phyloP scores from a whole-genome alignment of 37 sponge, comb jelly and placozoan species.

The Tethya wilhelma region DNA sequence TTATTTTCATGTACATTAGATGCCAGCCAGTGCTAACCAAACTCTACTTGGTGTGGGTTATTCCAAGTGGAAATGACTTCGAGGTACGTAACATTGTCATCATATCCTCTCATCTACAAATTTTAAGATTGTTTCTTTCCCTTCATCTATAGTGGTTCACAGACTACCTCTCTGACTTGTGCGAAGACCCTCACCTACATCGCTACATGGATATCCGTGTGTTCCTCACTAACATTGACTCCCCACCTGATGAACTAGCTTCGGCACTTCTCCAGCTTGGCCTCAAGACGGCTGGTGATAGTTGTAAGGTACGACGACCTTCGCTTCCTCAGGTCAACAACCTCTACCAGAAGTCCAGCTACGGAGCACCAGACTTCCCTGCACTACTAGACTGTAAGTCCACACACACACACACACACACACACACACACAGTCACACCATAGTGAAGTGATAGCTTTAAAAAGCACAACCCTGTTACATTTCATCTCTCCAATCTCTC shows the following conservation, averaged over 20 bases:
- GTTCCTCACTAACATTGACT: constrained; percentile 63
- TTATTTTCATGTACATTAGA: no score
- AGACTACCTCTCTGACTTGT: constrained; percentile 57
- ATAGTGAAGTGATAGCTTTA: not conserved
- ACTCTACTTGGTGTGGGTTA: constrained; percentile 67
- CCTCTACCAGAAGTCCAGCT: constrained; percentile 46
- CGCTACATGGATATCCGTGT: constrained; percentile 63
- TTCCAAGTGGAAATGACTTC: constrained; percentile 63
- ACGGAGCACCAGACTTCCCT: constrained; percentile 67
- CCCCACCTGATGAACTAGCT: constrained; percentile 70
- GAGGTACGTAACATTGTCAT: constrained; percentile 54
- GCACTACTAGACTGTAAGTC: constrained; percentile 61
- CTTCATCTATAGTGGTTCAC: constrained; percentile 62
- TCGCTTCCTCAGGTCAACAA: constrained; percentile 74
- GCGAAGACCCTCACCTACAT: constrained; percentile 54
- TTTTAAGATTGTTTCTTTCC: no score
- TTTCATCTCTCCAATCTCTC: not conserved
- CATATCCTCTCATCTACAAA: no score
- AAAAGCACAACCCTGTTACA: not conserved
- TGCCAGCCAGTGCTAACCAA: constrained; percentile 52
- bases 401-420: not conserved
- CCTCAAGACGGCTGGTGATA: constrained; percentile 51
- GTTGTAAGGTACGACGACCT: constrained; percentile 27
- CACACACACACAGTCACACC: not conserved
- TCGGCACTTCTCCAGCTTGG: constrained; percentile 62